Percentiles rank a stretch among this genome's conserved stretches.
These are phyloP conservation scores for Eira barbara DNA, from an alignment of 2,113 vertebrate genomes.

Conservation along the genomic window DNA sequence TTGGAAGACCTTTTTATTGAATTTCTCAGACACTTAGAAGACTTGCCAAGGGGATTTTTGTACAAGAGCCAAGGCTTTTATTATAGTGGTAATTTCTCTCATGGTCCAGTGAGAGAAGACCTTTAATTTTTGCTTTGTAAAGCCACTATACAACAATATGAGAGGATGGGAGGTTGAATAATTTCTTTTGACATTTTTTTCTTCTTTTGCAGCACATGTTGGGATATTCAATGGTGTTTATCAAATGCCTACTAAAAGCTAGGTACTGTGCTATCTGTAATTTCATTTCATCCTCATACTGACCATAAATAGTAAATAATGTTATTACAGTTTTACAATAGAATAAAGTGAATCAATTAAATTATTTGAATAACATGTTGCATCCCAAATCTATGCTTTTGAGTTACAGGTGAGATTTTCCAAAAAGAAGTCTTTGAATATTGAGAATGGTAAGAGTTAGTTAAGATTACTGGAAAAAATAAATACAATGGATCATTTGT, in stretches of 20 bases:
- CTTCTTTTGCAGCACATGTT: background rate
- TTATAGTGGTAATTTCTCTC: slow-evolving; percentile 20
- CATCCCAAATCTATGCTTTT: background rate
- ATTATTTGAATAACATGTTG: background rate
- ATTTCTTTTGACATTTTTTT: background rate
- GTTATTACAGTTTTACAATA: background rate
- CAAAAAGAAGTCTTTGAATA: background rate
- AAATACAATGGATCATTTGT: background rate
- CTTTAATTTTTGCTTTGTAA: slow-evolving; percentile 42
- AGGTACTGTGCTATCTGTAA: background rate
- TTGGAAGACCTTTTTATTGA: slow-evolving; percentile 58
- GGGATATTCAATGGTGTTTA: background rate
- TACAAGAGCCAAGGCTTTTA: slow-evolving; percentile 39
- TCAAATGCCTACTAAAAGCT: background rate
- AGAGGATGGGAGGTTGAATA: background rate
- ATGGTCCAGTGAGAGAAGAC: background rate
- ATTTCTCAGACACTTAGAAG: slow-evolving; percentile 39
- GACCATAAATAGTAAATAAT: background rate
- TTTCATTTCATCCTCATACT: background rate
- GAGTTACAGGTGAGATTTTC: background rate
- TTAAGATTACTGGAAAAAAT: background rate
- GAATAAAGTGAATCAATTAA: background rate
- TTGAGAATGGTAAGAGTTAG: background rate
- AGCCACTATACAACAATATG: background rate
- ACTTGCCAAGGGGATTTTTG: slow-evolving; percentile 32